Base-by-base conservation (phyloP, 2,113 vertebrate genomes). In the Phodopus roborovskii region DNA sequence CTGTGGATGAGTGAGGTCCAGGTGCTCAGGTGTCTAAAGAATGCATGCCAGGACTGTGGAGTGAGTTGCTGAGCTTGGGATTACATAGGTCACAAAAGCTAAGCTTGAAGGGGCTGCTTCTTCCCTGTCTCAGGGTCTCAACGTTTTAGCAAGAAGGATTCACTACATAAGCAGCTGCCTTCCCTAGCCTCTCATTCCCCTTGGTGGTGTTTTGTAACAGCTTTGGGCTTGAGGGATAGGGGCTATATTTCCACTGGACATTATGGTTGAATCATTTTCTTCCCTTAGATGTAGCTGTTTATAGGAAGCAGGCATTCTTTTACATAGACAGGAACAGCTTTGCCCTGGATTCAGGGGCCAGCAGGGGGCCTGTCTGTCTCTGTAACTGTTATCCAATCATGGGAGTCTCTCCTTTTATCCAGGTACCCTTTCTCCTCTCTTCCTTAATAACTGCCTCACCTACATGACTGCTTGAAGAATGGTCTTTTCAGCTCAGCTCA, bases 1-100 rank as follows among this genome's bases (percentile, higher is more conserved):
- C 68, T 75, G 45, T 56, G 7, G 39, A 45, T 26, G 24, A 42
- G 39, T 6, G 9, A 26, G 9, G 6, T 36, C 26, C 19, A 48
- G 2, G 0, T 11, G 73, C 33, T 2, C 30, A 42, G 0, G 10
- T 45, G 28, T 36, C 33, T 4, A 1, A 9, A 12, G 0, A 0
- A 2, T 13, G 24, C 8, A 17, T 62, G 48, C 66, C 66, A 17
- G 66, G 48, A 66, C 33, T 11, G 36, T 24, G 28, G 1, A 42
- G 26, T 26, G 5, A 28, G 42, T 24, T 1, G 16, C 6, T 0
- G 53, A 50, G 28, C 22, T 24, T 39, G 39, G 56, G 70, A 15
- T 22, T n/a, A 53, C n/a, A 26, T 5, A 7, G 1, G 30, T 56
- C 62, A 70, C 56, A 84, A 88, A 86, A 36, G 10, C 11, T n/a